A percentile compares a stretch with the other conserved stretches of the same genome.
Evolutionary conservation across 2,888 invertebrate species (phyloP).

Genomic region (Thymelicus sylvestris): DNA sequence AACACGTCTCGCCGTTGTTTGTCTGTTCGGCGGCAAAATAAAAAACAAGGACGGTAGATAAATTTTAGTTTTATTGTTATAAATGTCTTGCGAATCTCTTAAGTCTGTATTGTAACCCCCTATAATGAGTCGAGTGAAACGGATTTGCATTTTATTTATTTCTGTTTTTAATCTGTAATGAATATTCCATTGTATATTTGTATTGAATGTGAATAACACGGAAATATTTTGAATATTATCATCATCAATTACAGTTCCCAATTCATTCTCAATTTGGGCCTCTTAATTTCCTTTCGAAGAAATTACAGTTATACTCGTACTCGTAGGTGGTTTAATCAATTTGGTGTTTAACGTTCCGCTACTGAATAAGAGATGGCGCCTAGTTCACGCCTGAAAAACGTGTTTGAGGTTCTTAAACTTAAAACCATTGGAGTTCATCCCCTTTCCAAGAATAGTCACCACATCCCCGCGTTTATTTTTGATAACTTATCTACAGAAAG

Average conservation of each 20-base stretch:
- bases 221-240: conserved; percentile 1
- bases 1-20: conserved; percentile 28
- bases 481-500: no score
- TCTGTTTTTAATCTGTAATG: background rate
- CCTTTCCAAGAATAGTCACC: no score
- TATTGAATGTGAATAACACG: background rate
- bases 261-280: background rate
- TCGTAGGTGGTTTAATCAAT: no score
- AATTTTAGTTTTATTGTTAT: conserved; percentile 32
- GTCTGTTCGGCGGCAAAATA: conserved; percentile 13
- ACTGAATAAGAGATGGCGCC: no score
- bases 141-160: background rate
- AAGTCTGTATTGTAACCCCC: background rate
- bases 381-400: no score
- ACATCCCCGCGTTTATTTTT: no score
- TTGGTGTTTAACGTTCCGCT: no score
- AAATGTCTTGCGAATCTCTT: conserved; percentile 5
- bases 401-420: no score
- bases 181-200: background rate
- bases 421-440: no score
- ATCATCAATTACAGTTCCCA: background rate
- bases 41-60: conserved; percentile 34
- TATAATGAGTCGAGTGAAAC: background rate
- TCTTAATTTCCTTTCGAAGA: background rate
- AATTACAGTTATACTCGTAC: background rate